Evolutionary conservation across 1,140 invertebrate species (phyloP), one percentile per base, ranked within the genome.

Genomic region (Pteromalus puparum): DNA sequence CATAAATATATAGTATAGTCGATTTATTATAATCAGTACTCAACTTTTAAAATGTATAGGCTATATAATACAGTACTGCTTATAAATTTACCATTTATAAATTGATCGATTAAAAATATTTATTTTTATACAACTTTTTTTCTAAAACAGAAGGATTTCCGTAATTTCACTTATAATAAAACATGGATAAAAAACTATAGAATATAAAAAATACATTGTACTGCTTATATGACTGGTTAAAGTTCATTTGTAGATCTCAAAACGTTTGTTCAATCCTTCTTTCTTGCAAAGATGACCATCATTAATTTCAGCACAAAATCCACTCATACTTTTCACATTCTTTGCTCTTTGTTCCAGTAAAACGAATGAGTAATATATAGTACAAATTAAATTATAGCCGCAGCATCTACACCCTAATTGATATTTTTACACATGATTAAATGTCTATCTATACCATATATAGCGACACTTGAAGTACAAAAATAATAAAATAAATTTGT

Each of bases 401-500:
- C 34, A 70, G 34, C 12, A 53, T 38, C 26, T 78, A 72, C 38
- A 78, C n/a, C 70, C 13, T 83, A 83, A 15, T 24, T 80, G 42
- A 80, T 84, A 80, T 80, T 75, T 42, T 84, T 84, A 80, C 67
- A 84, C 38, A 28, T 48, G 53, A 80, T 84, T 84, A 81, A 80
- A 84, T 75, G 61, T 75, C 61, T 83, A 68, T 48, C 61, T 70
- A 83, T 75, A 83, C 24, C 5, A 75, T 84, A 24, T 75, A 68
- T 74, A 73, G 42, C 38, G 28, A 84, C 70, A 73, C 28, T 79
- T n/a, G 48, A 72, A 78, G 42, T 84, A 84, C n/a, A 67, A 84
- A 80, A 84, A 84, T 80, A 84, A 80, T 84, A 84, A 84, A 84
- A 84, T 84, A n/a, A 80, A 84, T 85, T 81, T 74, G 9, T 81